These are phyloP conservation scores for Cyclopterus lumpus DNA, from an alignment of 2,797 vertebrate genomes.

Conservation along the genomic window DNA sequence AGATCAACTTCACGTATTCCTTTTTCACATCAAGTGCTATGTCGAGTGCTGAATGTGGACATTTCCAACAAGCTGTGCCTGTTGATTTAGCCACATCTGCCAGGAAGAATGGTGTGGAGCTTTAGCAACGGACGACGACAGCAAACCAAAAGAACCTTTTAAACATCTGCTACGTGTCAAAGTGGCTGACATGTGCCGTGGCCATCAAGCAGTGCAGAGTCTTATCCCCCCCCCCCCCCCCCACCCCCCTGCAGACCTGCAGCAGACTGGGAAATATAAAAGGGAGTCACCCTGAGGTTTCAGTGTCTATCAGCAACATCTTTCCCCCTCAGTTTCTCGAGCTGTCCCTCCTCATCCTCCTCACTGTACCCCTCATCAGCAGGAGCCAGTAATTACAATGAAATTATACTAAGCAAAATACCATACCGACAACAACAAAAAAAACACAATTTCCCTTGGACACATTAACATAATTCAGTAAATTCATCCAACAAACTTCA, in stretches of 20 bases:
- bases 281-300: constrained; percentile 30
- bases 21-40: constrained; percentile 5
- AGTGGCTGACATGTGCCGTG: constrained; percentile 50
- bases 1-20: constrained; percentile 1
- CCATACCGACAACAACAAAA: background rate
- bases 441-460: background rate
- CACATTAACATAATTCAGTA: background rate
- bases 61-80: constrained; percentile 27
- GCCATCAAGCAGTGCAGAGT: constrained; percentile 59
- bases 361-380: background rate
- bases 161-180: constrained; percentile 68
- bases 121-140: constrained; percentile 43
- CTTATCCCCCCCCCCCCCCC: background rate
- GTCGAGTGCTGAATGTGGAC: constrained; percentile 2
- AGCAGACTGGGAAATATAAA: constrained; percentile 28
- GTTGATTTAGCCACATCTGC: constrained; percentile 51
- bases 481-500: constrained; percentile 3
- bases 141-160: constrained; percentile 65
- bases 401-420: background rate
- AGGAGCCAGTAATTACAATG: background rate
- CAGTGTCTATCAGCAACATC: constrained; percentile 27
- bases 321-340: constrained; percentile 16
- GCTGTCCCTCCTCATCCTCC: background rate
- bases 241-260: constrained; percentile 19
- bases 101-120: constrained; percentile 34